Base-by-base conservation (phyloP, 2,113 vertebrate genomes). In the Chroicocephalus ridibundus region DNA sequence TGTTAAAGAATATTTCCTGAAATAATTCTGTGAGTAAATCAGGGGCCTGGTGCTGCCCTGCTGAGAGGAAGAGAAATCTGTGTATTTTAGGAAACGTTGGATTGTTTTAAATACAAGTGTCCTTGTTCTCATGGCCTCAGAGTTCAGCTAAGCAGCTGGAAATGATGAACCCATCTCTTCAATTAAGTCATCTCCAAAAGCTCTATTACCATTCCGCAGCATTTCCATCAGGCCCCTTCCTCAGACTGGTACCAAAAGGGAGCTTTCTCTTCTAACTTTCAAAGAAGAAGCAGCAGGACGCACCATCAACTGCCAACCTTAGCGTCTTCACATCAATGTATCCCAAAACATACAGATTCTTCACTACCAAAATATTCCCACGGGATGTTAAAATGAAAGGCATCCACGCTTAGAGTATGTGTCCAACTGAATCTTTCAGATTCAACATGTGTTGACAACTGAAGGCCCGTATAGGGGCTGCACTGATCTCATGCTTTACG, bases 91-190 rank as follows among this genome's bases (percentile, higher is more conserved):
- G 86, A 94, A 95, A 93, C 9, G 5, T 2, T 81, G 65, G 55
- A 85, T 86, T 94, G 90, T 85, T 97, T 90, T 74, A 82, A 92
- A 95, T 60, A 70, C 31, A 71, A 91, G 44, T 49, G 44, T 82
- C 68, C 80, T 81, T 90, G 92, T 93, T 96, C 96, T 95, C 95
- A 96, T 92, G 93, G 94, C 96, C 96, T 93, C 92, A 82, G 70
- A 84, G 96, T 97, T 97, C 92, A 97, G 44, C 72, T 54, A 76
- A 92, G 61, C 94, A 96, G 91, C 91, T 65, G 92, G 95, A 94
- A 92, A 79, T 24, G 1, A 60, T 84, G 86, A 95, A 78, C 38
- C 29, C 46, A 85, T 72, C 52, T 87, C 62, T 74, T 93, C 82
- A 90, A 38, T 51, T 29, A 88, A 90, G 40, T 61, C 4, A 75